Percentiles rank a stretch among this genome's conserved stretches.
These are phyloP conservation scores for Formica aserva DNA, from an alignment of 2,888 invertebrate genomes.

Conservation along the genomic window DNA sequence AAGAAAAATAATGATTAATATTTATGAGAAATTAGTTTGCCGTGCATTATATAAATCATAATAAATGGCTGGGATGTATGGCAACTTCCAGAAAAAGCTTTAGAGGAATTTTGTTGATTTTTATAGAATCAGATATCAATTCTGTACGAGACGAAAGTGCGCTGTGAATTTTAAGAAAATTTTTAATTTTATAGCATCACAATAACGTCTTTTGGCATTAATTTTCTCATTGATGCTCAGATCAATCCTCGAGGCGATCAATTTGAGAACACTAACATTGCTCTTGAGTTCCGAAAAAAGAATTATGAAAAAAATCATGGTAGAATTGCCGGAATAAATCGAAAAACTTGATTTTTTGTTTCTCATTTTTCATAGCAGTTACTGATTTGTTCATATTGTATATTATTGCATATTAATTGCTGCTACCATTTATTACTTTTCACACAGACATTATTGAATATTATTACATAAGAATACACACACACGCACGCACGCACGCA, in stretches of 20 bases:
- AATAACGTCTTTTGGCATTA: not conserved
- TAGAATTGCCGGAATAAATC: not conserved
- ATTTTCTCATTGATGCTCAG: not conserved
- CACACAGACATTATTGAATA: not conserved
- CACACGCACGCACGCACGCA: not conserved
- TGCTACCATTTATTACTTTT: not conserved
- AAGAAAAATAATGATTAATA: not conserved
- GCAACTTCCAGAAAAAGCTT: not conserved
- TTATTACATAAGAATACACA: not conserved
- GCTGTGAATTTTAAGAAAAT: not conserved
- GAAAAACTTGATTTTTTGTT: not conserved
- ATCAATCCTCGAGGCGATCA: not conserved
- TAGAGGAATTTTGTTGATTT: not conserved
- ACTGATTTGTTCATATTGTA: not conserved
- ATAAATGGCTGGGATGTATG: not conserved
- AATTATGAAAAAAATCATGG: not conserved
- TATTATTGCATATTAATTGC: not conserved
- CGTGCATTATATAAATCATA: not conserved
- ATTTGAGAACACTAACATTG: not conserved
- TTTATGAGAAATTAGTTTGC: not conserved
- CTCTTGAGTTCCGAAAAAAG: not conserved
- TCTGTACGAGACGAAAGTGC: not conserved
- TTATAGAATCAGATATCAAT: not conserved
- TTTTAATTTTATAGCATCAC: not conserved
- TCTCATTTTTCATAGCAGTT: not conserved